A percentile compares a stretch with the other conserved stretches of the same genome.
Evolutionary conservation across 2,888 invertebrate genomes (phyloP).

Genomic region (Blastobasis lacticolella): DNA sequence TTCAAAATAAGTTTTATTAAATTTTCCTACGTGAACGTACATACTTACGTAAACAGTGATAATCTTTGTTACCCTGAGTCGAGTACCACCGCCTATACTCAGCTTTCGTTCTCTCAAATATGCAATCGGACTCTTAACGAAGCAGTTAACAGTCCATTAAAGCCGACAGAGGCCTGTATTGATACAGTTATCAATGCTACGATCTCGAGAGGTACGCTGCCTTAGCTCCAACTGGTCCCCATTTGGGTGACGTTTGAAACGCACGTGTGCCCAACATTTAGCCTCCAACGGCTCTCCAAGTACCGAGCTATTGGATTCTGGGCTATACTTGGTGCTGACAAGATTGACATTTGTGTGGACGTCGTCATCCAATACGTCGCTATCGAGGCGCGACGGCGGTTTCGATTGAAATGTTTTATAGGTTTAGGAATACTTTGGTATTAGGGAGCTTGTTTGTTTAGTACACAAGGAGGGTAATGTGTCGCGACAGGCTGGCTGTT

Average conservation of each 20-base stretch:
- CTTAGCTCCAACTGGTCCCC: slow-evolving; percentile 52
- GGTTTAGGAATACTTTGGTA: slow-evolving; percentile 19
- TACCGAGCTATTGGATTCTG: slow-evolving; percentile 18
- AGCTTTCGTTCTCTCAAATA: slow-evolving; percentile 1
- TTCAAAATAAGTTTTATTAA: no score
- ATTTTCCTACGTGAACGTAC: no score
- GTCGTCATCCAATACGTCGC: slow-evolving; percentile 23
- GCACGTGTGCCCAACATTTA: slow-evolving; percentile 62
- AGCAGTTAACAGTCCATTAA: slow-evolving; percentile 16
- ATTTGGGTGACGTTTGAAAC: slow-evolving; percentile 62
- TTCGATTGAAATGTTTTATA: slow-evolving; percentile 44
- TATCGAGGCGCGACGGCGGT: slow-evolving; percentile 32
- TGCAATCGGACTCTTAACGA: neutral
- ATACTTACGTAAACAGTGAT: no score
- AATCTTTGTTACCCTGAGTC: no score
- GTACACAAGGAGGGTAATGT: slow-evolving; percentile 22
- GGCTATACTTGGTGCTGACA: slow-evolving; percentile 16
- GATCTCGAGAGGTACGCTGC: slow-evolving; percentile 51
- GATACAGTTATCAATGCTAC: slow-evolving; percentile 53
- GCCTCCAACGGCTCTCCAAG: slow-evolving; percentile 26
- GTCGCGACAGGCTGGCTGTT: slow-evolving; percentile 16
- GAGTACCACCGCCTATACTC: no score
- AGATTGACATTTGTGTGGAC: slow-evolving; percentile 17
- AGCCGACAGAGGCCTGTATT: slow-evolving; percentile 36
- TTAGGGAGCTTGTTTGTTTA: slow-evolving; percentile 19